Conservation (phyloP, 2,888 invertebrate species). For the Nephrotoma guestfalica region DNA sequence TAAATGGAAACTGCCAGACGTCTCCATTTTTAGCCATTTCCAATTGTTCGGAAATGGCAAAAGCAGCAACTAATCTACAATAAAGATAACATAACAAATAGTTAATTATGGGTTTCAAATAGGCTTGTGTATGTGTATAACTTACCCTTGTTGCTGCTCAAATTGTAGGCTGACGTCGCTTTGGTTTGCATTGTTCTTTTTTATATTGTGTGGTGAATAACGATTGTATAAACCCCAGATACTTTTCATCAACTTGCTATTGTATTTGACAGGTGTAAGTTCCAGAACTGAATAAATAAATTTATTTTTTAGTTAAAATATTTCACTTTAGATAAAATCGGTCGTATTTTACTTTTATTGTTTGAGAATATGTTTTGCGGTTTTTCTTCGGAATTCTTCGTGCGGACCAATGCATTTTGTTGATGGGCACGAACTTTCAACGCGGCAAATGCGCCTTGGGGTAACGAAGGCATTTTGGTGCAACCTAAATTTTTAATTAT, state of each 20-base stretch:
- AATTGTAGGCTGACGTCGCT: conserved; percentile 4
- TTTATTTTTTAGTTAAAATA: neutral
- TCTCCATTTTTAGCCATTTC: conserved; percentile 14
- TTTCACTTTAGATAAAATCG: neutral
- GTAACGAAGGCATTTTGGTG: conserved; percentile 52
- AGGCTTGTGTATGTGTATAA: neutral
- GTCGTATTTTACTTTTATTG: conserved; percentile 21
- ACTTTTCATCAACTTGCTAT: conserved; percentile 77
- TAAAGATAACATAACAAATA: conserved; percentile 3
- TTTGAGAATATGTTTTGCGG: conserved; percentile 21
- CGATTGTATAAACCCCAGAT: conserved; percentile 86
- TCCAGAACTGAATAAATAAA: conserved; percentile 38
- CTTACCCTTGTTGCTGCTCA: conserved; percentile 23
- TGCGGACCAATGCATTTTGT: conserved; percentile 35
- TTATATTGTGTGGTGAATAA: conserved; percentile 77
- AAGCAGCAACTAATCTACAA: conserved; percentile 21
- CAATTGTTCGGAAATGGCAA: conserved; percentile 19
- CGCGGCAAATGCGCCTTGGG: conserved; percentile 60
- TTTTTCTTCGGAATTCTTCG: conserved; percentile 30
- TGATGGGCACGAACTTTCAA: conserved; percentile 44
- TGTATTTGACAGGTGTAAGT: conserved; percentile 59
- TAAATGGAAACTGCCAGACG: neutral
- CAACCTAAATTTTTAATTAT: conserved; percentile 7
- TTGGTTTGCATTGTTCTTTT: conserved; percentile 53
- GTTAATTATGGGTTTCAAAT: neutral